Base-by-base conservation (phyloP, 23 tunicate species). In the Diplosoma virens region DNA sequence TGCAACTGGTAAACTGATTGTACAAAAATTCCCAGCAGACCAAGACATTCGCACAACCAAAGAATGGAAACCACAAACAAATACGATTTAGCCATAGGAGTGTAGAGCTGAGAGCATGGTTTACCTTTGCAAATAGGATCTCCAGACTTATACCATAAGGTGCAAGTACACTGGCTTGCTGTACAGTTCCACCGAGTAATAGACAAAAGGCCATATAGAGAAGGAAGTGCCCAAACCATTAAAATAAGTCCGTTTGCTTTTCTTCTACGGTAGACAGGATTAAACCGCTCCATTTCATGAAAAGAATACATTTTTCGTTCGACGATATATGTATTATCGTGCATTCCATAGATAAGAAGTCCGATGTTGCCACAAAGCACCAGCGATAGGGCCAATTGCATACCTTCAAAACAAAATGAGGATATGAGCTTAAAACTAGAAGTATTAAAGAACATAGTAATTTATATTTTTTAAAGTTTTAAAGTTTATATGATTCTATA, bases 161-260 rank as follows among this genome's bases (percentile, higher is more conserved):
- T 85, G 33, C 97, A 92, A 32, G 78, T 75, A 37, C 97, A 92
- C 1, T 56, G 61, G 18, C 33, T 47, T 6, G 22, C n/a, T 1
- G 87, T 87, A 63, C 97, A 92, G 46, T 92, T 92, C 97, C 97
- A 92, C 17, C 73, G 80, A 4, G 97, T 75, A 87, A 92, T 92
- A 2, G 97, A 79, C 75, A 92, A 56, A 59, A 85, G 65, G 1
- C 97, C 97, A 48, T 53, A 92, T 2, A 80, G 0, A 14, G 85
- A 76, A 2, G 97, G 97, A 5, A 92, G 52, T 0, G 89, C 89
- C 97, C 97, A 92, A 14, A 87, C 90, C 1, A 80, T 9, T 4
- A 81, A 63, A 41, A 92, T 92, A 3, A 92, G 75, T 1, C 47
- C 26, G 16, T 71, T 76, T 25, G 97, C 97, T 37, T 92, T 92